These are phyloP conservation scores for Apotomis turbidana DNA, from an alignment of 2,888 invertebrate genomes.

Conservation along the genomic window DNA sequence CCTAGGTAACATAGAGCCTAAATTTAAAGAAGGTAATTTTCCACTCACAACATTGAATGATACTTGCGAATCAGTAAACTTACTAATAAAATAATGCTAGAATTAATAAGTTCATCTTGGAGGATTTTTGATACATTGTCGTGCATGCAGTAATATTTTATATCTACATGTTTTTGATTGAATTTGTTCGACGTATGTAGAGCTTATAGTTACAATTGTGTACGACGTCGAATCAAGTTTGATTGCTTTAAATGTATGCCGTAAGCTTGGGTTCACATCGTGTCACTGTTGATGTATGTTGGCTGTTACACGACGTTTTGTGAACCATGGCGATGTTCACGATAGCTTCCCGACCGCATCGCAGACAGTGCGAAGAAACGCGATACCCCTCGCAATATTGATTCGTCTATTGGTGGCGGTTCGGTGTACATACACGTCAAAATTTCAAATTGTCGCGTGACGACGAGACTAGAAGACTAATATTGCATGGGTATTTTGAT, in stretches of 20 bases:
- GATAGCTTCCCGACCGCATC: conserved; percentile 70
- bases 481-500: conserved; percentile 77
- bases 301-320: conserved; percentile 55
- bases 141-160: conserved; percentile 78
- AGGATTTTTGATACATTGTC: conserved; percentile 74
- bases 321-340: conserved; percentile 65
- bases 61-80: conserved; percentile 44
- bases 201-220: conserved; percentile 34
- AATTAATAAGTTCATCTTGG: conserved; percentile 64
- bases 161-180: conserved; percentile 69
- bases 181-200: conserved; percentile 59
- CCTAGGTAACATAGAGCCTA: conserved; percentile 33
- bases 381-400: conserved; percentile 80
- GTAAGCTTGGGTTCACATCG: conserved; percentile 72
- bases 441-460: conserved; percentile 53
- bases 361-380: conserved; percentile 63
- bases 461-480: conserved; percentile 69
- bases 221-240: conserved; percentile 60
- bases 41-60: conserved; percentile 49
- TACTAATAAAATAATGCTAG: conserved; percentile 48
- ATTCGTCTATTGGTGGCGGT: conserved; percentile 74
- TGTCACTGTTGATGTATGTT: conserved; percentile 42
- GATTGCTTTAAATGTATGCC: conserved; percentile 78
- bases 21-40: conserved; percentile 38
- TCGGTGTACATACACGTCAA: conserved; percentile 56